These are phyloP conservation scores for Zaprionus capensis DNA, from an alignment of 1,140 invertebrate species.

Conservation along the genomic window DNA sequence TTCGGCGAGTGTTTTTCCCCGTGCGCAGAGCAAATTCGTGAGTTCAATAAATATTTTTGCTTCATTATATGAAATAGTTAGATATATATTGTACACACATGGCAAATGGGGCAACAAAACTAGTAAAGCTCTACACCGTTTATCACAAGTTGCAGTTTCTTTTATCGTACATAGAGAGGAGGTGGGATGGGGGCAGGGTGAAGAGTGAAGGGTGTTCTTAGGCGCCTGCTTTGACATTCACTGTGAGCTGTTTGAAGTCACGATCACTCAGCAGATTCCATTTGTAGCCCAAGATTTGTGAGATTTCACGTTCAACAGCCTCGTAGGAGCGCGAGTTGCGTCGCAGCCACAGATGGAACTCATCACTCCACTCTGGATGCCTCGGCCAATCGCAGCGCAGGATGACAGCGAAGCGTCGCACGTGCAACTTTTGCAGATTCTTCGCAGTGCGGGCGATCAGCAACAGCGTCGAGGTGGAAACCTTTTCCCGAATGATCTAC, in stretches of 20 bases:
- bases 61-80: conserved; percentile 37
- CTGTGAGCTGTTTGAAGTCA: conserved; percentile 86
- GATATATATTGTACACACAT: background rate
- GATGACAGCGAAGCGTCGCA: conserved; percentile 90
- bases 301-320: conserved; percentile 88
- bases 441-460: conserved; percentile 89
- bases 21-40: conserved; percentile 12
- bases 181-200: background rate
- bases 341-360: conserved; percentile 89
- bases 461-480: conserved; percentile 92
- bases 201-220: background rate
- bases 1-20: conserved; percentile 46
- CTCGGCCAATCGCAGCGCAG: conserved; percentile 89
- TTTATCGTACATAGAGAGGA: background rate
- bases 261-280: conserved; percentile 91
- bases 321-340: conserved; percentile 87
- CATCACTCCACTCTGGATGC: conserved; percentile 88
- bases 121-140: conserved; percentile 74
- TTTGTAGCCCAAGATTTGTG: conserved; percentile 87
- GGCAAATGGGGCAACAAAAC: conserved; percentile 33
- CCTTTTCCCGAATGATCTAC: conserved; percentile 90
- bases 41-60: conserved; percentile 45
- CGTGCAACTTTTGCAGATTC: conserved; percentile 88
- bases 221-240: conserved; percentile 60
- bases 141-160: conserved; percentile 63